phyloP scores from a whole-genome alignment of 2,888 invertebrate species.

The Agonopterix arenella region DNA sequence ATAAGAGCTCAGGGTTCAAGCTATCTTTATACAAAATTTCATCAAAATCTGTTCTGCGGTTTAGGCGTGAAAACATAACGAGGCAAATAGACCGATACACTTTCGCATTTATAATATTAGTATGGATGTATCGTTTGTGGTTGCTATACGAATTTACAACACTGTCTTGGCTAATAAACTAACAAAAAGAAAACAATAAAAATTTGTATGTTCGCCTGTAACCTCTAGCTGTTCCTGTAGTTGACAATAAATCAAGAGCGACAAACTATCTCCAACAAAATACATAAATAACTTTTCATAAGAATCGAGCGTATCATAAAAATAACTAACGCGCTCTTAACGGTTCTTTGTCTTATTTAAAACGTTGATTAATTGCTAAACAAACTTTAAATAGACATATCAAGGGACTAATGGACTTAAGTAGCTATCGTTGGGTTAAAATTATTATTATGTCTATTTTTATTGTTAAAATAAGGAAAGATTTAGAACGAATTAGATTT shows the following conservation, averaged over 20 bases:
- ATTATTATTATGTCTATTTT: neutral
- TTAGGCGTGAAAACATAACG: too few relatives aligned
- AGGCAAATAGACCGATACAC: too few relatives aligned
- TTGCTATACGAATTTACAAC: too few relatives aligned
- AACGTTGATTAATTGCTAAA: conserved; percentile 20
- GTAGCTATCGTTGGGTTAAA: neutral
- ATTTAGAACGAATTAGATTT: too few relatives aligned
- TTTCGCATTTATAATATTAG: too few relatives aligned
- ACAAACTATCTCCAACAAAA: conserved; percentile 8
- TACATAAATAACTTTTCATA: conserved; percentile 17
- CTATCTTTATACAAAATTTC: too few relatives aligned
- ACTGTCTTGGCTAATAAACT: too few relatives aligned
- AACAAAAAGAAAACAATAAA: too few relatives aligned
- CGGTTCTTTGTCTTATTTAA: conserved; percentile 20
- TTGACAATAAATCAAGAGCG: conserved; percentile 15
- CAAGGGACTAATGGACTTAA: neutral
- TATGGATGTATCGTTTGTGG: too few relatives aligned
- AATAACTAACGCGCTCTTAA: conserved; percentile 14
- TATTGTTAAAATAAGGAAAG: too few relatives aligned
- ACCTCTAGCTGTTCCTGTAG: neutral
- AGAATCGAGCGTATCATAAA: conserved; percentile 16
- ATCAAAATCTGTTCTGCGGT: too few relatives aligned
- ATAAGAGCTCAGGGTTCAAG: too few relatives aligned
- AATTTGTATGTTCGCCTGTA: conserved; percentile 1
- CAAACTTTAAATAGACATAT: conserved; percentile 10